phyloP scores from a whole-genome alignment of 1,140 invertebrate genomes.

The Anadara kagoshimensis region DNA sequence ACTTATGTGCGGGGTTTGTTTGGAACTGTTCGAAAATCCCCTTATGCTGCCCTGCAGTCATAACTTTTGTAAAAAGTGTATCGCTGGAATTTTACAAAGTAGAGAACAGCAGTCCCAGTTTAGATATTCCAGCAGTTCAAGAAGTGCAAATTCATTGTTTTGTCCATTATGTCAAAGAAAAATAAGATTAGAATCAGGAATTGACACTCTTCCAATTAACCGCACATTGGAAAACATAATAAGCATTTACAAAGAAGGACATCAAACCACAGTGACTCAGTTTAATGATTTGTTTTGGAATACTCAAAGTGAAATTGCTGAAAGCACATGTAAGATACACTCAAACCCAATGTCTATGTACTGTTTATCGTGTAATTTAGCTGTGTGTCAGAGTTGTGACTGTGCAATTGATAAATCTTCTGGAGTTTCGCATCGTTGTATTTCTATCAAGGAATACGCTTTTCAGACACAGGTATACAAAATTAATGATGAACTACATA shows the following conservation, averaged over 20 bases:
- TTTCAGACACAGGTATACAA: constrained; percentile 28
- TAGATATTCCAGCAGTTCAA: constrained; percentile 5
- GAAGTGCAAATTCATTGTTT: constrained; percentile 13
- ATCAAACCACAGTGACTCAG: not conserved
- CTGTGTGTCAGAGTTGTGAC: constrained; percentile 36
- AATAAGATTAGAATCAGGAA: constrained; percentile 26
- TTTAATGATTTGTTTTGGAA: constrained; percentile 32
- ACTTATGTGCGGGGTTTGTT: constrained; percentile 41
- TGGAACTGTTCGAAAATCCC: constrained; percentile 41
- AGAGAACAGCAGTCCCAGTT: constrained; percentile 3
- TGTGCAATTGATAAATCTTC: constrained; percentile 26
- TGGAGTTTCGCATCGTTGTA: constrained; percentile 29
- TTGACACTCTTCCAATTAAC: constrained; percentile 34
- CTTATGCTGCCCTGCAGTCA: constrained; percentile 43
- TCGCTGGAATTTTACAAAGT: constrained; percentile 29
- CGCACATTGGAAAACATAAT: constrained; percentile 36
- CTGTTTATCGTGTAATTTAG: constrained; percentile 35
- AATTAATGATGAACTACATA: not conserved
- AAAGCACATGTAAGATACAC: constrained; percentile 29
- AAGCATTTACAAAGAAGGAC: constrained; percentile 13
- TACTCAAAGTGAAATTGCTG: constrained; percentile 12
- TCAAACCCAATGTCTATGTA: constrained; percentile 32
- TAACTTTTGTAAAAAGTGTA: constrained; percentile 44
- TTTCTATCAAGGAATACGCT: constrained; percentile 38
- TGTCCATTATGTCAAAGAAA: constrained; percentile 39